Conservation (phyloP, 2,113 vertebrate species). For the Brienomyrus brachyistius region DNA sequence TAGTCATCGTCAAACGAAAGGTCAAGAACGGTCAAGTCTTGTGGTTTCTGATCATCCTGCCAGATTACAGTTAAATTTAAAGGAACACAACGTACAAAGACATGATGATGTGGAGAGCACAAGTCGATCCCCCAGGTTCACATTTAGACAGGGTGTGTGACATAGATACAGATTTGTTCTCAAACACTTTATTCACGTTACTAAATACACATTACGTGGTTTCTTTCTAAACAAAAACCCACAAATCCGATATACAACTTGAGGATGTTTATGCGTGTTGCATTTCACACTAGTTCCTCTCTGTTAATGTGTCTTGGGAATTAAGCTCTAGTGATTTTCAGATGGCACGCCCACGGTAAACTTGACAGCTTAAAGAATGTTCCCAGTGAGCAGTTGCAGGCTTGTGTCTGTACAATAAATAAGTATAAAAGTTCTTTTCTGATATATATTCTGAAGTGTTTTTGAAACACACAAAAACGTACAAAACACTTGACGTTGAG, state of each 20-base stretch:
- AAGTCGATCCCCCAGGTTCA: background rate
- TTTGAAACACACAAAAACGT: slow-evolving; percentile 67
- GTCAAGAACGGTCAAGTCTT: background rate
- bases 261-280: background rate
- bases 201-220: background rate
- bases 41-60: background rate
- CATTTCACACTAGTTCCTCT: slow-evolving; percentile 7
- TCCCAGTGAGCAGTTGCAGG: slow-evolving; percentile 42
- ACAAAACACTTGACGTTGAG: slow-evolving; percentile 62
- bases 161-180: background rate
- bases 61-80: background rate
- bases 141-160: background rate
- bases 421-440: slow-evolving; percentile 87
- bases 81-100: background rate
- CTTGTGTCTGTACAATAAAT: slow-evolving; percentile 87
- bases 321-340: background rate
- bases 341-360: background rate
- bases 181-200: slow-evolving; percentile 3
- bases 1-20: background rate
- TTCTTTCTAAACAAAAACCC: background rate
- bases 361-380: slow-evolving; percentile 49
- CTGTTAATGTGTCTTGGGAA: background rate
- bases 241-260: background rate
- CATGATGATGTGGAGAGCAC: background rate
- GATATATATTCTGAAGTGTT: slow-evolving; percentile 63